A percentile compares a stretch with the other conserved stretches of the same genome.
Evolutionary conservation across 2,113 vertebrate genomes (phyloP).

Genomic region (Caretta caretta): DNA sequence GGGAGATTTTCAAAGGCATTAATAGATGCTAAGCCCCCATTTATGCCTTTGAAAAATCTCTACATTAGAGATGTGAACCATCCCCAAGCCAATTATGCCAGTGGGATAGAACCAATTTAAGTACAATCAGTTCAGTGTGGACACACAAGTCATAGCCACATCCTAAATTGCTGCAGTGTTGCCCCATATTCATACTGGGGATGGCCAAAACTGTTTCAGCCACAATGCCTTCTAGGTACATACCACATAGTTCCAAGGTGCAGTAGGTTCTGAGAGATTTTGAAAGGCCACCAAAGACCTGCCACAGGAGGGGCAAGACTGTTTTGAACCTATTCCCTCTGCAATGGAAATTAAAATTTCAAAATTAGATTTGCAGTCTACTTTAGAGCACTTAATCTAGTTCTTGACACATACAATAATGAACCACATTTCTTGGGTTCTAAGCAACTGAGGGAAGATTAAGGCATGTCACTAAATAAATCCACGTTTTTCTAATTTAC

Average conservation of each 20-base stretch:
- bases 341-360: slow-evolving; percentile 35
- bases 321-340: background rate
- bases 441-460: slow-evolving; percentile 18
- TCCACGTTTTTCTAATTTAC: slow-evolving; percentile 43
- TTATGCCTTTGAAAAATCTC: background rate
- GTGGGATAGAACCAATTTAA: slow-evolving; percentile 28
- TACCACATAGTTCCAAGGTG: background rate
- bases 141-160: background rate
- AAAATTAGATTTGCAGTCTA: slow-evolving; percentile 7
- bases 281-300: background rate
- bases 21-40: background rate
- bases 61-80: background rate
- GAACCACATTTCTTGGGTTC: background rate
- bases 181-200: background rate
- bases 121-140: background rate
- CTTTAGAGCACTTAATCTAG: slow-evolving; percentile 26
- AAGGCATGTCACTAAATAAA: background rate
- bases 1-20: background rate
- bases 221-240: fast-evolving
- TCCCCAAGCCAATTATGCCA: background rate
- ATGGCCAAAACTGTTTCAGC: background rate
- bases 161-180: background rate
- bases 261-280: background rate
- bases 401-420: background rate
- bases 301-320: background rate